Base-by-base conservation (phyloP, 2,888 invertebrate genomes). In the Cheilosia vulpina region DNA sequence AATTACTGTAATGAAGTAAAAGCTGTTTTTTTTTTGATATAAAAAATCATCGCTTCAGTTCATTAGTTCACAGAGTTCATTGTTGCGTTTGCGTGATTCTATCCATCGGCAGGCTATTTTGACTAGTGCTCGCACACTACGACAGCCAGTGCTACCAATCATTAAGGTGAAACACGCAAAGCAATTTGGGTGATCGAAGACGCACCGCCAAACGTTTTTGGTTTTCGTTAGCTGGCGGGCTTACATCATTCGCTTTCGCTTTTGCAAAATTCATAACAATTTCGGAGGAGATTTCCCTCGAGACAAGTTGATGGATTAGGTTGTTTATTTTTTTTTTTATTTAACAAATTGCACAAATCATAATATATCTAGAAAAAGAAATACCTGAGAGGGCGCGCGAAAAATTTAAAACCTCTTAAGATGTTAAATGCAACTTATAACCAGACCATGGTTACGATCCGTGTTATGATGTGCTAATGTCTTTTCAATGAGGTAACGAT, bases 161-260 rank as follows among this genome's bases (percentile, higher is more conserved):
- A 80, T 84, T 80, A 80, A 80, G 53, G 68, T 73, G 68, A 84
- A 55, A 84, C 84, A 80, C 75, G 80, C 80, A 84, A 80, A 69
- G 73, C 75, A 60, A 76, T 71, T 84, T 63, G 58, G 66, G 38
- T 34, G 38, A 45, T 77, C 72, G 58, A 60, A 72, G 72, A 80
- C 75, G 80, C 84, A 84, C 63, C 55, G 62, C 21, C 73, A 65
- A 41, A 50, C 43, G 31, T 21, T 52, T 52, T 65, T 63, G 15
- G 1, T 27, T 27, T 27, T 27, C 31, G n/a, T 21, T 24, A 60
- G 76, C 58, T 24, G 27, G 27, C 27, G 27, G 27, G 27, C 80
- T 84, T 84, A 84, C 75, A 84, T 80, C 80, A 84, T 60, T 53
- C 27, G 43, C 63, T 84, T 84, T 84, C 84, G 80, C 84, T 84